Base-by-base conservation (phyloP, 2,888 invertebrate species). In the Hecatera dysodea region DNA sequence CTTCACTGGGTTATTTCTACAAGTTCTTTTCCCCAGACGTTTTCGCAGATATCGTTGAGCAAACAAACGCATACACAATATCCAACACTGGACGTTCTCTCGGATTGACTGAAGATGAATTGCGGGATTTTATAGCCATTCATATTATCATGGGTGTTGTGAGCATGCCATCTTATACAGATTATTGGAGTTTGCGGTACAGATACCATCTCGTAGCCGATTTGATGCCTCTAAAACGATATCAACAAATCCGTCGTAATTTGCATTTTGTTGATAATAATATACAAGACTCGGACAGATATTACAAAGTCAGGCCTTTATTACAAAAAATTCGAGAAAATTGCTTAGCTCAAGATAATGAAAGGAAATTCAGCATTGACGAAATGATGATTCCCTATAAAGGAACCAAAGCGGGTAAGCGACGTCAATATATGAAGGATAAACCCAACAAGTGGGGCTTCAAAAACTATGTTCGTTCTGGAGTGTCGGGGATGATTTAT, bases 361-460 rank as follows among this genome's bases (percentile, higher is more conserved):
- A 55, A 4, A 55, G 33, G 44, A 55, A 19, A 24, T 65, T n/a
- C 19, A 60, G 46, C 46, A 60, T 46, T n/a, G 46, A 60, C 29
- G 60, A 60, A 60, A 60, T 74, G 39, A 57, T 57, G 42, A 57
- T 42, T 8, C 22, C 57, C 6, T 57, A 57, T 8, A 39, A 57
- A 57, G 39, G 57, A 12, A 24, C 57, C 9, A 57, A 57, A 24
- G 42, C 24, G 17, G 57, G 57, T 17, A 57, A 59, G 19, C 12
- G 59, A 24, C 5, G 24, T 6, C 42, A 42, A 2, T 59, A 33
- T 33, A 33, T 33, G 33, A 33, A 33, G 7, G 33, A 33, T 6
- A 33, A 33, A 33, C 33, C 33, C 7, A 33, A 3, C 4, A 33
- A 33, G 7, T 33, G 33, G 33, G 33, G 33, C 4, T 33, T 33